Evolutionary conservation across 2,113 vertebrate genomes (phyloP), one percentile per base, ranked within the genome.

Genomic region (Scytalopus superciliaris): DNA sequence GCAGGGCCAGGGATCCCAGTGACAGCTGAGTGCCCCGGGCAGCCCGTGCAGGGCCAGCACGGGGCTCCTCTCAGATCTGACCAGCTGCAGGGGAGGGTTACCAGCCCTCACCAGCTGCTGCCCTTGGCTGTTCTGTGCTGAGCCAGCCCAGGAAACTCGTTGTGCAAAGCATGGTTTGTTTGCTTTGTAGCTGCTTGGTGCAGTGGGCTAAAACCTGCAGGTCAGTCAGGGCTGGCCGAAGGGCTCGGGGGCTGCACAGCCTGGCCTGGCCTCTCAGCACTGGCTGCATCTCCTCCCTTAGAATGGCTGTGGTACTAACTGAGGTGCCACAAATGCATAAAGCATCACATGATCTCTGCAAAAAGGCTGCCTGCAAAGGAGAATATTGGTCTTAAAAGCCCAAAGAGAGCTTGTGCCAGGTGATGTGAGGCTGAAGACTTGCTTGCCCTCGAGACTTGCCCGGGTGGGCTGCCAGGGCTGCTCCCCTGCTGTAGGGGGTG

Each of bases 41-140:
- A 35, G 56, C 56, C 56, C 10, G n/a, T 87, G 56, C 30, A 56
- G 74, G 64, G 42, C 84, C 63, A 35, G 78, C 27, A 0, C 7
- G 52, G n/a, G 69, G 74, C 14, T 68, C 70, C 76, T n/a, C 31
- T 63, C 3, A 37, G n/a, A 21, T 24, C n/a, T 59, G 49, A 47
- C 63, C 91, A 78, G 80, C 91, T 78, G 94, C 85, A 27, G 50
- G 64, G 85, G 44, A 72, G 67, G 89, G 82, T 37, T 83, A 89
- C 52, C 66, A 52, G 81, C 84, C 72, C 78, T 44, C 76, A 37
- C 76, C 89, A 83, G 62, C 89, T 92, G 91, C 53, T 95, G 80
- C 55, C 89, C 31, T 78, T 64, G 84, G 76, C 88, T 89, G 40
- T 33, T 35, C 12, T 0, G 5, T 27, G 62, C 67, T 67, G 64